Evolutionary conservation across 2,888 invertebrate genomes (phyloP).

Genomic region (Chrysina gloriosa): DNA sequence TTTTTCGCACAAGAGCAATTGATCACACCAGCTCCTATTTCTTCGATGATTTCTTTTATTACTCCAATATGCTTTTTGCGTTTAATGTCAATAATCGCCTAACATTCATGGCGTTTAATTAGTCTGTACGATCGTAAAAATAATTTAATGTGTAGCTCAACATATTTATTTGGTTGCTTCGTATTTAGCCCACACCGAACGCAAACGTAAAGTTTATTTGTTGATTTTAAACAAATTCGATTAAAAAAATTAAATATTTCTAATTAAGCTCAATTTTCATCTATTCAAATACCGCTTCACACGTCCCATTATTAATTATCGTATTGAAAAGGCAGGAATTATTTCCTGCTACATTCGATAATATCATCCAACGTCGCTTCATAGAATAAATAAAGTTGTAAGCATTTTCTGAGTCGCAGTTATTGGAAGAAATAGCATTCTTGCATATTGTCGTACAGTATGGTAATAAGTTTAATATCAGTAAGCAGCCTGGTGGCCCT

Average conservation of each 20-base stretch:
- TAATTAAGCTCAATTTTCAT: not conserved
- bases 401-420: constrained; percentile 4
- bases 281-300: not conserved
- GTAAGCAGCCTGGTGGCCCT: constrained; percentile 49
- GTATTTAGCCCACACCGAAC: too few species aligned
- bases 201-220: too few species aligned
- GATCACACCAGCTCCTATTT: constrained; percentile 30
- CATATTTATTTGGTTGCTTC: too few species aligned
- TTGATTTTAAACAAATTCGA: not conserved
- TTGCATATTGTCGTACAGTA: constrained; percentile 45
- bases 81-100: not conserved
- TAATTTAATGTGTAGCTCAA: too few species aligned
- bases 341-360: not conserved
- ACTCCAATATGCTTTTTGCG: not conserved
- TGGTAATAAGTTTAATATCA: constrained; percentile 49
- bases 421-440: constrained; percentile 38
- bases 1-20: constrained; percentile 33
- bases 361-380: not conserved
- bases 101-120: too few species aligned
- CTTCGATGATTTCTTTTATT: constrained; percentile 15
- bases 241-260: not conserved
- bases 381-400: constrained; percentile 34
- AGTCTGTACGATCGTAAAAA: too few species aligned
- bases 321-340: not conserved
- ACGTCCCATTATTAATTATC: not conserved